Conservation (phyloP, 1,140 invertebrate genomes). For the Pseudomyrmex sp. region DNA sequence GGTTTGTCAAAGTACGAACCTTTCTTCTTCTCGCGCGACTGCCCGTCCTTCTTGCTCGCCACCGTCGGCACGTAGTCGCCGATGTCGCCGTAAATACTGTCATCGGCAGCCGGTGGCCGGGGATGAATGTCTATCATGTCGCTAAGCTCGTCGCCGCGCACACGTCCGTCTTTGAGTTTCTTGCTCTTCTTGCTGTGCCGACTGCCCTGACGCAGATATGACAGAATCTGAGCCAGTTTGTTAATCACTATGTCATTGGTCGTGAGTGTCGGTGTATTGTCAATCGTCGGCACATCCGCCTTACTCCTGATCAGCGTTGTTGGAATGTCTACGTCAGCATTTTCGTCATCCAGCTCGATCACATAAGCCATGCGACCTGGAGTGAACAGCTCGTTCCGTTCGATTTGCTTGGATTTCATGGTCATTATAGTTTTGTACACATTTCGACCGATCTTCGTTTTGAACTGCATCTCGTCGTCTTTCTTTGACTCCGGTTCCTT, state of each 20-base stretch:
- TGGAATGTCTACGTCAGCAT: constrained; percentile 96
- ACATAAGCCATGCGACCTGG: constrained; percentile 99
- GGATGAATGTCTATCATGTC: constrained; percentile 63
- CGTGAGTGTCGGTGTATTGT: constrained; percentile 92
- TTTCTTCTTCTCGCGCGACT: constrained; percentile 79
- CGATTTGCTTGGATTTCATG: constrained; percentile 89
- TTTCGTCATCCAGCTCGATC: constrained; percentile 97
- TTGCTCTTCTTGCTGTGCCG: constrained; percentile 92
- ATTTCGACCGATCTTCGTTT: constrained; percentile 91
- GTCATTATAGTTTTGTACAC: constrained; percentile 89
- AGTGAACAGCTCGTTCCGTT: constrained; percentile 97
- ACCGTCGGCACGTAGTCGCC: constrained; percentile 94
- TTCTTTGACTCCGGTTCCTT: constrained; percentile 86
- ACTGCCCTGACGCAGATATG: constrained; percentile 94
- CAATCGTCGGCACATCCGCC: constrained; percentile 94
- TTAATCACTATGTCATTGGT: constrained; percentile 99
- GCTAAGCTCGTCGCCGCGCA: constrained; percentile 37
- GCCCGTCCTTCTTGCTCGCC: constrained; percentile 78
- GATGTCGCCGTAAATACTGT: constrained; percentile 97
- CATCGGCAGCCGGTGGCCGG: constrained; percentile 85
- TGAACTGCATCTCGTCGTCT: constrained; percentile 92
- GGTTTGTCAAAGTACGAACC: constrained; percentile 84
- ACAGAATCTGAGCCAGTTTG: constrained; percentile 98
- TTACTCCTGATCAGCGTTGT: constrained; percentile 98
- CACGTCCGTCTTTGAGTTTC: constrained; percentile 87